These are phyloP conservation scores for Australoheros facetus DNA, from an alignment of 2,797 vertebrate species.

Conservation along the genomic window DNA sequence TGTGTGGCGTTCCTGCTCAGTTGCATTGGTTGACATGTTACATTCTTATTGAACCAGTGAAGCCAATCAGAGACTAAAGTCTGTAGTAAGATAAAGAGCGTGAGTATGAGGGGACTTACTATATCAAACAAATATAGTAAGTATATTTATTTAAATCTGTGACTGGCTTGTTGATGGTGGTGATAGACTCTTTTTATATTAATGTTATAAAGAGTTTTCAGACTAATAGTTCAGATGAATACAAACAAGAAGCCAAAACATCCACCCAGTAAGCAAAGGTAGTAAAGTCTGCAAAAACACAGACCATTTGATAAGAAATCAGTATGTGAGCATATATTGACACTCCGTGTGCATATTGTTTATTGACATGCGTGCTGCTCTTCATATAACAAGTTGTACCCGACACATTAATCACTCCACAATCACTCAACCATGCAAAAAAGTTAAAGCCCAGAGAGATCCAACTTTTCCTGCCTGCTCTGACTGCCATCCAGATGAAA, in stretches of 20 bases:
- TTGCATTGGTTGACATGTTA: slow-evolving; percentile 61
- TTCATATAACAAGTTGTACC: slow-evolving; percentile 26
- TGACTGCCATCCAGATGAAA: slow-evolving; percentile 60
- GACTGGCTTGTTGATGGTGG: neutral
- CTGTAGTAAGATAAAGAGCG: slow-evolving; percentile 14
- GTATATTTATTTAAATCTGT: neutral
- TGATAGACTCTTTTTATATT: neutral
- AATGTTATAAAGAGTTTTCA: neutral
- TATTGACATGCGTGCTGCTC: neutral
- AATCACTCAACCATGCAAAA: slow-evolving; percentile 16
- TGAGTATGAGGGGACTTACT: neutral
- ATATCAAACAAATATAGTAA: neutral
- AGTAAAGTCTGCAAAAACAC: neutral
- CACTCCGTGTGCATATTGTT: slow-evolving; percentile 1
- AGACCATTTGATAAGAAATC: slow-evolving; percentile 2
- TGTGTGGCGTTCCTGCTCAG: neutral
- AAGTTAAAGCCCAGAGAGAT: slow-evolving; percentile 24
- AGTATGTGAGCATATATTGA: neutral
- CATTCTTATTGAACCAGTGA: slow-evolving; percentile 33
- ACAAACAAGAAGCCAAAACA: neutral
- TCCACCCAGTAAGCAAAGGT: neutral
- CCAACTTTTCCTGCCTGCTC: slow-evolving; percentile 28
- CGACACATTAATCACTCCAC: neutral
- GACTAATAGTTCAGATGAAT: neutral
- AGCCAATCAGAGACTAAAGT: slow-evolving; percentile 51